Conservation (phyloP, 2,888 invertebrate genomes). For the Sarcophaga variegata region DNA sequence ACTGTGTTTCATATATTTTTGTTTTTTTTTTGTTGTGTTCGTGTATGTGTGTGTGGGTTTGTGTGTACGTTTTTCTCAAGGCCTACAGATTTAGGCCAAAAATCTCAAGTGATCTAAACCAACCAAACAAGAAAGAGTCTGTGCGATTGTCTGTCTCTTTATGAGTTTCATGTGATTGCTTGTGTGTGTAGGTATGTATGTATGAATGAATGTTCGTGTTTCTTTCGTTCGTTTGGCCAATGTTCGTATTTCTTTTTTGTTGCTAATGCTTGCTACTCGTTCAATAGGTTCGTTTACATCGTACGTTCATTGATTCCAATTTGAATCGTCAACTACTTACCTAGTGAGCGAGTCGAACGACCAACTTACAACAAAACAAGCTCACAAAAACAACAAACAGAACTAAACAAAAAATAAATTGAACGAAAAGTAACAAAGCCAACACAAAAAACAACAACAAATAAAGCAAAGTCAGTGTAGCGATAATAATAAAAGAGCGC, state of each 20-base stretch:
- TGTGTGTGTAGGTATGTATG: neutral
- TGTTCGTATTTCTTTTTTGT: neutral
- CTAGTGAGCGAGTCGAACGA: conserved; percentile 62
- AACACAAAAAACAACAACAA: conserved; percentile 4
- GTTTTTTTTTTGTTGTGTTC: neutral
- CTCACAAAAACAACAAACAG: conserved; percentile 54
- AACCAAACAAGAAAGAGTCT: conserved; percentile 68
- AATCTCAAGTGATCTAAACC: conserved; percentile 72
- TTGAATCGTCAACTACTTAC: conserved; percentile 57
- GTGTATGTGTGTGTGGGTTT: neutral
- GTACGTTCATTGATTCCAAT: conserved; percentile 63
- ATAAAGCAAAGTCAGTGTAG: conserved; percentile 53
- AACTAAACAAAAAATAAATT: conserved; percentile 46
- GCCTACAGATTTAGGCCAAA: conserved; percentile 74
- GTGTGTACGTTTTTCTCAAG: conserved; percentile 70
- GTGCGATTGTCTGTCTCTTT: conserved; percentile 37
- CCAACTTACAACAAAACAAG: conserved; percentile 63
- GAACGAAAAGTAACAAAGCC: conserved; percentile 13
- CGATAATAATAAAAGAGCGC: conserved; percentile 59
- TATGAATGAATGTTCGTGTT: conserved; percentile 4
- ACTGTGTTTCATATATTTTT: conserved; percentile 37
- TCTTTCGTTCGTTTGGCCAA: conserved; percentile 9
- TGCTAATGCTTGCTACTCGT: conserved; percentile 11
- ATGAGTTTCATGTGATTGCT: conserved; percentile 16
- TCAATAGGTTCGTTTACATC: conserved; percentile 11